Conservation (phyloP, 2,113 vertebrate genomes). For the Athene cunicularia region DNA sequence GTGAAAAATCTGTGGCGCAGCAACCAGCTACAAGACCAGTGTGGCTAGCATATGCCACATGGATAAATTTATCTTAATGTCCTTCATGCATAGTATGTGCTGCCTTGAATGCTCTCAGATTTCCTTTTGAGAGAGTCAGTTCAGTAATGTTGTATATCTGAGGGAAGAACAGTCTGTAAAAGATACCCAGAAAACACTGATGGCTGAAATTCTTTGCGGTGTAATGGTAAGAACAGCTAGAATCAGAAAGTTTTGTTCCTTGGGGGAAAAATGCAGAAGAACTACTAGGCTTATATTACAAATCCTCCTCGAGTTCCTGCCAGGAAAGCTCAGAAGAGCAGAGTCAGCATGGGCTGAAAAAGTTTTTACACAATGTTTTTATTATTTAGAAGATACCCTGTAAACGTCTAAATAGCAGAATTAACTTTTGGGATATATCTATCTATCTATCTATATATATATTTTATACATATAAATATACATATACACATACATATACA, state of each 20-base stretch:
- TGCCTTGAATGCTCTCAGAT: neutral
- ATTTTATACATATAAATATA: too few species aligned
- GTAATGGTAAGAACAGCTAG: neutral
- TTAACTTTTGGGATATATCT: neutral
- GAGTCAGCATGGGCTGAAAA: neutral
- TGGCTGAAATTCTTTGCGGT: neutral
- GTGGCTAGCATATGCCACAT: accelerated
- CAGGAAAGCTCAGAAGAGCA: neutral
- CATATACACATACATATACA: too few species aligned
- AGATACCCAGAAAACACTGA: neutral
- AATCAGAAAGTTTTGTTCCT: neutral
- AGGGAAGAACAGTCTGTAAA: neutral
- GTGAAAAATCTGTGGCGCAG: neutral
- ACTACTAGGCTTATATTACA: neutral
- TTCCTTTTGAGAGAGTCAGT: neutral
- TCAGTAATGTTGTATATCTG: neutral
- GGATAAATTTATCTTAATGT: neutral
- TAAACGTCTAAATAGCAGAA: neutral
- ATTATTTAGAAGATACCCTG: neutral
- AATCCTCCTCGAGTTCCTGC: neutral
- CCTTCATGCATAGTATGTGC: accelerated
- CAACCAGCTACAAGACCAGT: neutral
- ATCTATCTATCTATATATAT: too few species aligned
- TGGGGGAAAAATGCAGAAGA: neutral
- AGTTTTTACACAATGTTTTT: neutral